These are phyloP conservation scores for Craterocephalus amniculus DNA, from an alignment of 2,797 vertebrate species.

Conservation along the genomic window DNA sequence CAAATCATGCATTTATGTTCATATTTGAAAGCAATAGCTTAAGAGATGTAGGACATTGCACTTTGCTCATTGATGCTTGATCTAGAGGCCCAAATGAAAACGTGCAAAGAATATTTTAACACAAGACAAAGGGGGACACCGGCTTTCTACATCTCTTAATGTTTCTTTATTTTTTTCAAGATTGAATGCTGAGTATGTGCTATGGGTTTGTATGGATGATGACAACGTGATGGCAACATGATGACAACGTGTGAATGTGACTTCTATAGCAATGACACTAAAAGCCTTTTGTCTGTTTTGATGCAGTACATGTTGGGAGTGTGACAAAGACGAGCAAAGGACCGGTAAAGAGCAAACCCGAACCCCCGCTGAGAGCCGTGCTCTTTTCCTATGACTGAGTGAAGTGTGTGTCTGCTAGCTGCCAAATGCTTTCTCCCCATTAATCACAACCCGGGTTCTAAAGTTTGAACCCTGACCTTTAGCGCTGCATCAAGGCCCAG, in stretches of 20 bases:
- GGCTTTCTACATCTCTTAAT: constrained; percentile 8
- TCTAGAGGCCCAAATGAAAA: constrained; percentile 16
- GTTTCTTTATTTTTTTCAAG: neutral
- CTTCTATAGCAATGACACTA: neutral
- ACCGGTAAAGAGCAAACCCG: constrained; percentile 35
- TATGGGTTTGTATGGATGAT: constrained; percentile 2
- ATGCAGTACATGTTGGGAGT: constrained; percentile 7
- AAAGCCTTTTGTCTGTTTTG: constrained; percentile 20
- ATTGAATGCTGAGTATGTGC: neutral
- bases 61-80: constrained; percentile 10
- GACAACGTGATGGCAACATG: neutral
- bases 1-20: constrained; percentile 33
- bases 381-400: constrained; percentile 24
- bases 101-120: constrained; percentile 24
- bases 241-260: neutral
- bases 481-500: constrained; percentile 65
- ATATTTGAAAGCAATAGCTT: constrained; percentile 56
- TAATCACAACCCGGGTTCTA: constrained; percentile 72
- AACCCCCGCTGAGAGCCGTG: constrained; percentile 38
- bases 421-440: constrained; percentile 67
- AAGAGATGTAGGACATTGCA: constrained; percentile 28
- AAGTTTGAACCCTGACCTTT: constrained; percentile 75
- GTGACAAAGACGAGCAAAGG: constrained; percentile 30
- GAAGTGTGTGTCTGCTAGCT: constrained; percentile 40
- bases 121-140: constrained; percentile 20